phyloP scores from a whole-genome alignment of 2,797 vertebrate species.

The Nannoperca australis region DNA sequence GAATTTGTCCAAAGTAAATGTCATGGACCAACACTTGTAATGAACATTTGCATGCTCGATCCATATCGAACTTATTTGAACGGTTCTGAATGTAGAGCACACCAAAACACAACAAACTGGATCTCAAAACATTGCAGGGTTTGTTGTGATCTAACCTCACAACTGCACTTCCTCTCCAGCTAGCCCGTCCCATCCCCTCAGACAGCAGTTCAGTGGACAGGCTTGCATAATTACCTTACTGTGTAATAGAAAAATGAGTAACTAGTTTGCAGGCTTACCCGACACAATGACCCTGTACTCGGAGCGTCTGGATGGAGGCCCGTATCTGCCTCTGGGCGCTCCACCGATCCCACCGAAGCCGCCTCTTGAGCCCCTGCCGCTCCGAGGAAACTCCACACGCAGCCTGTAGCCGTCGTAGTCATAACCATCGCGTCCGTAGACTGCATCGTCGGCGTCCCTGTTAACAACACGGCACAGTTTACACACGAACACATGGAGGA shows the following conservation, averaged over 20 bases:
- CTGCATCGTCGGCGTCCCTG: constrained; percentile 91
- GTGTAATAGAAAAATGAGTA: background rate
- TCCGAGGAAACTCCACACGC: constrained; percentile 94
- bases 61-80: background rate
- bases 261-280: constrained; percentile 75
- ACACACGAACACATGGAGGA: too few relatives aligned
- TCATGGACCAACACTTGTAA: background rate
- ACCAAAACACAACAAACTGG: background rate
- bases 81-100: background rate
- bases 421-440: constrained; percentile 90
- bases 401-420: constrained; percentile 92
- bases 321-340: constrained; percentile 88
- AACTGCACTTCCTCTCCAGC: too few relatives aligned
- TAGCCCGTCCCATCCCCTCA: background rate
- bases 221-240: background rate
- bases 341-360: constrained; percentile 81
- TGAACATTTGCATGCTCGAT: too few relatives aligned
- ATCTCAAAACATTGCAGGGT: background rate
- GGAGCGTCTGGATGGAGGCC: constrained; percentile 92
- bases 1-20: background rate
- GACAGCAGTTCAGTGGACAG: background rate
- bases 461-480: background rate
- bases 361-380: constrained; percentile 84
- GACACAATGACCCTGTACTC: constrained; percentile 95
- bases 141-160: background rate